Percentiles rank a stretch among this genome's conserved stretches.
These are phyloP conservation scores for Agrypnus murinus DNA, from an alignment of 2,888 invertebrate species.

Conservation along the genomic window DNA sequence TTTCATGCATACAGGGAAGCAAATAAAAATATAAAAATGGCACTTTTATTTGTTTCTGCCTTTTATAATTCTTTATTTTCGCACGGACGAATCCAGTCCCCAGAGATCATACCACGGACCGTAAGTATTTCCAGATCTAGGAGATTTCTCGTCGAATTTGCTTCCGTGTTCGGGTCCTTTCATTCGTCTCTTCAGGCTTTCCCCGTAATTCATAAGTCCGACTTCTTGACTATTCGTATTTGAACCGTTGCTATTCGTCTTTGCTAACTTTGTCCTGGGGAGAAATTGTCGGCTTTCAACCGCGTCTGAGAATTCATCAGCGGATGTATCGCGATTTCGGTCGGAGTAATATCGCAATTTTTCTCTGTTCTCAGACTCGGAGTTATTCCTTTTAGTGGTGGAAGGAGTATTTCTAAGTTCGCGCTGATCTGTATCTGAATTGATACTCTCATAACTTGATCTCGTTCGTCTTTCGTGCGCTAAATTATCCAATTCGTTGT, in stretches of 20 bases:
- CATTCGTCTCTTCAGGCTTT: slow-evolving; percentile 70
- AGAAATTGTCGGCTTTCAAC: slow-evolving; percentile 75
- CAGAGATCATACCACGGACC: slow-evolving; percentile 94
- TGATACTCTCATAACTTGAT: slow-evolving; percentile 68
- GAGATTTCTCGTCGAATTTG: slow-evolving; percentile 71
- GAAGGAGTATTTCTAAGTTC: slow-evolving; percentile 53
- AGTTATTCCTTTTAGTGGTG: slow-evolving; percentile 55
- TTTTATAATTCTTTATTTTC: slow-evolving; percentile 54
- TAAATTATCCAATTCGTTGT: slow-evolving; percentile 57
- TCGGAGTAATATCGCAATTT: slow-evolving; percentile 59
- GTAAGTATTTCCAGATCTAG: slow-evolving; percentile 81
- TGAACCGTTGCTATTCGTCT: slow-evolving; percentile 71
- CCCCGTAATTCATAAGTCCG: slow-evolving; percentile 69
- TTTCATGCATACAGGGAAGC: slow-evolving; percentile 44
- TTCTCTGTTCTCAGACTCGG: slow-evolving; percentile 61
- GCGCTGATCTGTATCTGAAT: slow-evolving; percentile 63
- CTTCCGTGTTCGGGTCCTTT: slow-evolving; percentile 68
- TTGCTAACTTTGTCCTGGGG: slow-evolving; percentile 82
- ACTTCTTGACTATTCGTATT: slow-evolving; percentile 64
- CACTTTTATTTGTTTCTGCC: slow-evolving; percentile 27
- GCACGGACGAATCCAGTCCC: slow-evolving; percentile 82
- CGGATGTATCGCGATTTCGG: slow-evolving; percentile 67
- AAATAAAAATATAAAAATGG: slow-evolving; percentile 46
- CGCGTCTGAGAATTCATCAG: slow-evolving; percentile 67
- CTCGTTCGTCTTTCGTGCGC: slow-evolving; percentile 61